Evolutionary conservation across 2,113 vertebrate genomes (phyloP), one percentile per base, ranked within the genome.

Genomic region (Malurus alboscapulatus): DNA sequence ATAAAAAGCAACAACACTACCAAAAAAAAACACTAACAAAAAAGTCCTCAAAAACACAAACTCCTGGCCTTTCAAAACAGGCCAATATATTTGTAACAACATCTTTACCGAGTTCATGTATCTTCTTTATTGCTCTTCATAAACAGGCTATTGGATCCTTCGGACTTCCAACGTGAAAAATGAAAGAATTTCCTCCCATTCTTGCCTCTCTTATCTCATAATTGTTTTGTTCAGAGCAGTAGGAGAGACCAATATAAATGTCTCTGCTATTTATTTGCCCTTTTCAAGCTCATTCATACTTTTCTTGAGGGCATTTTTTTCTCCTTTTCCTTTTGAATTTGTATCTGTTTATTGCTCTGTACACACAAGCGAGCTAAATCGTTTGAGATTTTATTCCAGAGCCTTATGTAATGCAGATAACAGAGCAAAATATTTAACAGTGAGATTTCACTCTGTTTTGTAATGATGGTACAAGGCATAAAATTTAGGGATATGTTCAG

Each of bases 71-170:
- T 97, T 96, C 87, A 90, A 96, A 97, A 94, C 68, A 95, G 93
- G 82, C 92, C 57, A 8, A 96, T 97, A 87, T 95, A 97, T 97
- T 97, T 96, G 94, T 96, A 97, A 97, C 96, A 97, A 96, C 95
- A 96, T 96, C 96, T 97, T 98, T 95, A 97, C 96, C 3, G 32
- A 95, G 95, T 97, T 95, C 97, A 97, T 98, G 97, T 96, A 97
- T 98, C 98, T 97, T 98, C 95, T 98, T 98, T 97, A 98, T 98
- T 97, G 97, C 97, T 96, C 96, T 97, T 98, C 97, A 98, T 98
- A 98, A 98, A 98, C 95, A 97, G 95, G 55, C 97, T 96, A 96
- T 97, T 98, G 97, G 97, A 97, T 97, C 94, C 93, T 96, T 97
- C 30, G 34, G 93, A 96, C 96, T 96, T 96, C 92, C 96, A 95